Base-by-base conservation (phyloP, 2,888 invertebrate species). In the Brenthis hecate region DNA sequence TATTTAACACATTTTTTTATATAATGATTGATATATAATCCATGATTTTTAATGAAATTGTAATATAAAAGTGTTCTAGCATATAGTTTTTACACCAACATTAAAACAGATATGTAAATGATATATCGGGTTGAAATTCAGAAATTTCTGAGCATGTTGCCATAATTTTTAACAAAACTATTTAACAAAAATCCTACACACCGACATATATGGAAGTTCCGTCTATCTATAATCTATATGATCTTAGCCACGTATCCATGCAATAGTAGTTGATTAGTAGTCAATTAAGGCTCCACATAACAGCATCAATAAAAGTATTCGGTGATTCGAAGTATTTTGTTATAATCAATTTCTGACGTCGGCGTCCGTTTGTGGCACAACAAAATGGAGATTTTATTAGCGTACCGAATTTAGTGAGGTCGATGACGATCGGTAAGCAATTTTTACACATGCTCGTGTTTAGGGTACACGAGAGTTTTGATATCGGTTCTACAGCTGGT, bases 311-410 rank as follows among this genome's bases (percentile, higher is more conserved):
- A 92, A 92, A 91, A 81, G 88, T 89, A 84, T 88, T 86, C 85
- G 87, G 89, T 89, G 87, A 89, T 91, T 85, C 85, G 83, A 84
- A 84, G 90, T 87, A 91, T 92, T 92, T 91, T 91, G 89, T 91
- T 85, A 87, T 91, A 92, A 92, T 92, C 91, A 92, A 91, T 91
- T 89, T 88, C 85, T 82, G 86, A 83, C 81, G 91, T 83, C 91
- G 92, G 92, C 91, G 80, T 87, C 80, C 88, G 89, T 91, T 90
- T 92, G 88, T 85, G 79, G 81, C 81, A 80, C 82, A 83, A 85
- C 86, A 85, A 87, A 76, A 89, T 88, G 86, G 83, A 77, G 73
- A 80, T 86, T 92, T 92, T 92, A 92, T 91, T 89, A 85, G 91
- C 92, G 91, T 86, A 87, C 89, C 91, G 87, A 92, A 92, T 92